These are phyloP conservation scores for Drosophila cognata DNA, from an alignment of 2,888 invertebrate genomes.

Conservation along the genomic window DNA sequence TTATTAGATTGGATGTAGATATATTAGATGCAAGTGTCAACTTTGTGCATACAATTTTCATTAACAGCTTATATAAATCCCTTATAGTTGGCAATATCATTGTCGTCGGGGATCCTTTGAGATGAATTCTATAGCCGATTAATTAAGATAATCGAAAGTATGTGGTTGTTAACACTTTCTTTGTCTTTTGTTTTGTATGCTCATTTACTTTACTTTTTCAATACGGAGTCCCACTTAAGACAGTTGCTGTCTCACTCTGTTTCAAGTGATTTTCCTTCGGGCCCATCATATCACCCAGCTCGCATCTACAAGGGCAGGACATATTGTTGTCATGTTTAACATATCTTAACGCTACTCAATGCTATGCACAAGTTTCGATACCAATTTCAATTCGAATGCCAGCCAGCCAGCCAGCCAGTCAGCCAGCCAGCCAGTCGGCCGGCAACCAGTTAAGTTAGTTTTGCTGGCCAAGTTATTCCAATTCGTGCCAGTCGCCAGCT, in stretches of 20 bases:
- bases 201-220: not conserved
- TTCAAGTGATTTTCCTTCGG: not conserved
- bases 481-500: conserved; percentile 45
- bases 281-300: conserved; percentile 41
- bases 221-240: not conserved
- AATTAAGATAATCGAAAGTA: not conserved
- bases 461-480: conserved; percentile 39
- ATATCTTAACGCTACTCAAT: conserved; percentile 77
- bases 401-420: not conserved
- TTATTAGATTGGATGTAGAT: not conserved
- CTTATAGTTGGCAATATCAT: not conserved
- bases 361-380: conserved; percentile 53
- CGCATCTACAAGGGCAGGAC: conserved; percentile 66
- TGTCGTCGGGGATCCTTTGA: not conserved
- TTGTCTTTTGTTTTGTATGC: not conserved
- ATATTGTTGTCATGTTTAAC: conserved; percentile 83
- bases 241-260: not conserved
- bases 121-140: not conserved
- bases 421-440: not conserved
- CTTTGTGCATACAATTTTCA: not conserved
- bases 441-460: conserved; percentile 61
- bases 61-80: not conserved
- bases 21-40: not conserved
- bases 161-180: not conserved
- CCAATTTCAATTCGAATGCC: conserved; percentile 22